Evolutionary conservation across 1,140 invertebrate species (phyloP).

Genomic region (Gryllus bimaculatus): DNA sequence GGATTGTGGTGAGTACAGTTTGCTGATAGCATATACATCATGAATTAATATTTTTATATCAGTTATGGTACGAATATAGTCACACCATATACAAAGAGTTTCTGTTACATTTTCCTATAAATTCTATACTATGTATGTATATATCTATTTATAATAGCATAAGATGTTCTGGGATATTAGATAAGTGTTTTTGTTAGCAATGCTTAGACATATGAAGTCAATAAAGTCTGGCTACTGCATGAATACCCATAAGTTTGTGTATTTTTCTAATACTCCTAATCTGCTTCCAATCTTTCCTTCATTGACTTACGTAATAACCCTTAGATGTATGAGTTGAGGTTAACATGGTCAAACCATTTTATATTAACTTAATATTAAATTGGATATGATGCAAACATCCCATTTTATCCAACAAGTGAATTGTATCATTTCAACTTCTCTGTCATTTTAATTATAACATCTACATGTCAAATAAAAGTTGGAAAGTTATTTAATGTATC

Average conservation of each 20-base stretch:
- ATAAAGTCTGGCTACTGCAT: background rate
- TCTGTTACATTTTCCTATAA: background rate
- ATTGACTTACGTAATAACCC: constrained; percentile 19
- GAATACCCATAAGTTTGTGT: background rate
- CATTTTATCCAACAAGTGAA: background rate
- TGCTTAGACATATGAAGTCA: background rate
- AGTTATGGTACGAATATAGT: background rate
- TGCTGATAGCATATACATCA: background rate
- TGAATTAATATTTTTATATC: background rate
- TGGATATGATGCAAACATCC: background rate
- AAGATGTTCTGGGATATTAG: background rate
- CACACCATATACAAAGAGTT: background rate
- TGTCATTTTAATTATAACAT: background rate
- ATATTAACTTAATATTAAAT: background rate
- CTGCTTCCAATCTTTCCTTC: background rate
- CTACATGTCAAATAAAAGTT: background rate
- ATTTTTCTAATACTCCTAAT: background rate
- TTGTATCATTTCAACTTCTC: background rate
- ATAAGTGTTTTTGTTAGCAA: background rate
- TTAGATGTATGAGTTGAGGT: background rate
- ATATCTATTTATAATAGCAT: background rate
- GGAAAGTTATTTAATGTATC: too few species aligned
- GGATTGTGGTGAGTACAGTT: background rate
- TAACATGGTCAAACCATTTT: background rate
- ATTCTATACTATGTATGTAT: background rate